Evolutionary conservation across 2,113 vertebrate species (phyloP), one percentile per base, ranked within the genome.

Genomic region (Tylochromis polylepis): DNA sequence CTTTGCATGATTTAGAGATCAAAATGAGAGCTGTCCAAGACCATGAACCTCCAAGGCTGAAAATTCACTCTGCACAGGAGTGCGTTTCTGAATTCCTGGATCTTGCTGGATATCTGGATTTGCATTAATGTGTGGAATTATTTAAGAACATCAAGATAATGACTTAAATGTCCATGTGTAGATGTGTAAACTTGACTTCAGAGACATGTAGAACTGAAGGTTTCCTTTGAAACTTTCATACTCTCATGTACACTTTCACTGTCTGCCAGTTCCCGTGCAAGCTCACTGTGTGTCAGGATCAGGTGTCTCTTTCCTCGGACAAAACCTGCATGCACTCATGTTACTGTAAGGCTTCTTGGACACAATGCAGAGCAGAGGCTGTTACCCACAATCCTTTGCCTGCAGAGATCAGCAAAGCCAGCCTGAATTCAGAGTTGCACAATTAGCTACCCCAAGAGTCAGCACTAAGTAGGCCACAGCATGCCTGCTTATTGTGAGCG

Each of bases 301-400:
- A 75, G 87, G 70, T 89, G 56, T 67, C 80, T 9, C 27, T 43
- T n/a, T 87, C 56, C 67, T 11, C 3, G 29, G 24, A 31, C 43
- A 56, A 72, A 84, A 83, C 36, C 5, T n/a, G 55, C 49, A 27
- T 4, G 29, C 11, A 34, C 85, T 88, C 75, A 65, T 78, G 77
- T 55, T 79, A 75, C 77, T 41, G 4, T 24, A 38, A 34, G 36
- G 60, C 6, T 36, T 46, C 58, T 16, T 34, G 55, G 16, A 89
- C 27, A 82, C 51, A 70, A 79, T 84, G 67, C 34, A 60, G 31
- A 31, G 79, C 79, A 38, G 55, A 29, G 22, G 36, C 59, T 82
- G 81, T 59, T 84, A 77, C 85, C 85, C 86, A 90, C 72, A 85
- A 80, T 70, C 43, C 82, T 79, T 56, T 90, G 62, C 60, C 79